Evolutionary conservation across 1,140 invertebrate species (phyloP), one percentile per base, ranked within the genome.

Genomic region (Glossosoma conforme): DNA sequence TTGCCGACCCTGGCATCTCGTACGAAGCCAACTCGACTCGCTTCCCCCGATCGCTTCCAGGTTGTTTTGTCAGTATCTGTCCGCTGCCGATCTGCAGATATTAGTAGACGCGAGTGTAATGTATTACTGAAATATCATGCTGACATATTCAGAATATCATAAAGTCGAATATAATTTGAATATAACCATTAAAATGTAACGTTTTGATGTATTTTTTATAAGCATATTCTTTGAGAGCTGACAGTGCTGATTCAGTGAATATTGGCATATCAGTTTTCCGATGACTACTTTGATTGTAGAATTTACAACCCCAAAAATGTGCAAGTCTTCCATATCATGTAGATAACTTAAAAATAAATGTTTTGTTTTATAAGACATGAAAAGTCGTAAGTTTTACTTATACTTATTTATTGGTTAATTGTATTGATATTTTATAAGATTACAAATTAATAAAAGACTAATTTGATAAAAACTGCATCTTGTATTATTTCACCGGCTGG

Each of bases 401-500:
- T 53, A 52, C 48, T 54, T 58, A 58, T 58, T 58, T 58, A 58
- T 54, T 58, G 47, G 52, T 58, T 58, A 58, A 58, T 51, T 57
- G 55, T 54, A 58, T 54, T 54, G 33, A 61, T 61, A 73, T 71
- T 69, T 69, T 74, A 72, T 70, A 65, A 65, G 71, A 68, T 71
- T 71, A 66, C 68, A 66, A 66, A 68, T n/a, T n/a, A n/a, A 69
- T 72, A 70, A 69, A 73, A 73, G 70, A 72, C 72, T 71, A 65
- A 69, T 70, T 70, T 70, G 67, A 65, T 70, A 69, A 61, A 68
- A 68, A 38, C 4, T 13, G n/a, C 2, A 36, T 11, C 17, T 41
- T 18, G 28, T 67, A 61, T 69, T 61, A 61, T 64, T 59, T 63
- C 59, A 13, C 68, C 58, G 72, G 37, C 82, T 75, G 2, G 81